These are phyloP conservation scores for Drosophila mimica DNA, from an alignment of 2,888 invertebrate species.

Conservation along the genomic window DNA sequence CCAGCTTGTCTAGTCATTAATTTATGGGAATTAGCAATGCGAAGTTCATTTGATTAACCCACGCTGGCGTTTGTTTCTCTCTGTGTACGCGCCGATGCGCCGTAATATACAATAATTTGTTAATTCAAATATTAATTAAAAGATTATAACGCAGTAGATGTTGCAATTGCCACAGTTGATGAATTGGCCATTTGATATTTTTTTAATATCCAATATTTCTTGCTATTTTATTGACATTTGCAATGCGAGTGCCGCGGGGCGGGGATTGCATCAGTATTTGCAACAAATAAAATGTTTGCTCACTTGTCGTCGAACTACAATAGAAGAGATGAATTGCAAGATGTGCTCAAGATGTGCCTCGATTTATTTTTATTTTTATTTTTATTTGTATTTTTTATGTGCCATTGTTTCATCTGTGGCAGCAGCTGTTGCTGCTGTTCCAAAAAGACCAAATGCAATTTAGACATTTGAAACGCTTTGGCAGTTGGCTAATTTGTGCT, in stretches of 20 bases:
- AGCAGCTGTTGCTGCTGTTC: conserved; percentile 36
- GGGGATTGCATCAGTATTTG: conserved; percentile 41
- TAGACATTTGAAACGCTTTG: conserved; percentile 55
- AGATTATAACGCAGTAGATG: conserved; percentile 73
- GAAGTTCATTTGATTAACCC: conserved; percentile 75
- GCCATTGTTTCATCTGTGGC: conserved; percentile 33
- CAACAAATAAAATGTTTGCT: conserved; percentile 37
- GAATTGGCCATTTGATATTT: conserved; percentile 52
- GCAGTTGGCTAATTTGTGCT: conserved; percentile 48
- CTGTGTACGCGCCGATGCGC: conserved; percentile 34
- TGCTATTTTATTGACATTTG: conserved; percentile 65
- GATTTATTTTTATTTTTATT: conserved; percentile 26
- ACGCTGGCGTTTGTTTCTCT: conserved; percentile 48
- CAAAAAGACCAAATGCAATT: conserved; percentile 33
- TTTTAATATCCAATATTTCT: conserved; percentile 2
- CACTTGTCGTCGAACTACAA: conserved; percentile 45
- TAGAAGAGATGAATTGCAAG: conserved; percentile 22
- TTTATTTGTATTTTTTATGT: conserved; percentile 23
- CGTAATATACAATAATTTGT: conserved; percentile 65
- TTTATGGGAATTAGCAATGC: conserved; percentile 81
- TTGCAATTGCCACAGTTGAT: conserved; percentile 66
- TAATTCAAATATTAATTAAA: conserved; percentile 79
- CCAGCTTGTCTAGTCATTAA: conserved; percentile 67
- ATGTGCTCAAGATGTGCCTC: conserved; percentile 17
- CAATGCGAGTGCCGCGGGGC: conserved; percentile 48